phyloP scores from a whole-genome alignment of 2,888 invertebrate genomes.

The Epirrhoe tristata region DNA sequence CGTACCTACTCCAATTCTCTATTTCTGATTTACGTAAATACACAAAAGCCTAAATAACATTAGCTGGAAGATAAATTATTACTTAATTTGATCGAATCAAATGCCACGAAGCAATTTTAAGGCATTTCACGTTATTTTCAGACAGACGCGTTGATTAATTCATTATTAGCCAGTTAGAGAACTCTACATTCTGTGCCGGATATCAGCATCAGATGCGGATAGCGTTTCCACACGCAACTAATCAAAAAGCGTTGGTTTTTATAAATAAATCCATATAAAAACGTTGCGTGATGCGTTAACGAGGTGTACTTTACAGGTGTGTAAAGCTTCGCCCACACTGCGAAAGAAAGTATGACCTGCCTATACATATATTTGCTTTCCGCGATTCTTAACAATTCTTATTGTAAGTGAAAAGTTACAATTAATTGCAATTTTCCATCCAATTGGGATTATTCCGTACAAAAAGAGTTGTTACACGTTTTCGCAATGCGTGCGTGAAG shows the following conservation, averaged over 20 bases:
- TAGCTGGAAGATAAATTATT: not conserved
- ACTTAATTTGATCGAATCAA: constrained; percentile 1
- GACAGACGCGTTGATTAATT: constrained; percentile 29
- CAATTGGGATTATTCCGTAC: constrained; percentile 5
- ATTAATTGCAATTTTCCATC: not conserved
- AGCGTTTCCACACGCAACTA: constrained; percentile 58
- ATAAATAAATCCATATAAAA: constrained; percentile 43
- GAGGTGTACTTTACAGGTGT: constrained; percentile 53
- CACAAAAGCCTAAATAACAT: not conserved
- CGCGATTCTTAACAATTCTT: not conserved
- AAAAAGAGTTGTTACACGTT: constrained; percentile 6
- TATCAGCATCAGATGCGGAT: constrained; percentile 46
- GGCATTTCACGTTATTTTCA: not conserved
- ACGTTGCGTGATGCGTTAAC: constrained; percentile 55
- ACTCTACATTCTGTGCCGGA: constrained; percentile 48
- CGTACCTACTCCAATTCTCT: constrained; percentile 9
- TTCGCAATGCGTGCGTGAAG: constrained; percentile 33
- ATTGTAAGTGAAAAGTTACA: not conserved
- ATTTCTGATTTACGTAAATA: constrained; percentile 19
- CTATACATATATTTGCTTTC: not conserved
- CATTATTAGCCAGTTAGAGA: constrained; percentile 41
- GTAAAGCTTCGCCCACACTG: constrained; percentile 32
- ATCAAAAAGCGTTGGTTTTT: constrained; percentile 52
- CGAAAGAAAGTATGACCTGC: constrained; percentile 13
- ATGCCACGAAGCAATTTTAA: not conserved